Conservation (phyloP, 2,113 vertebrate genomes). For the Charadrius vociferus region DNA sequence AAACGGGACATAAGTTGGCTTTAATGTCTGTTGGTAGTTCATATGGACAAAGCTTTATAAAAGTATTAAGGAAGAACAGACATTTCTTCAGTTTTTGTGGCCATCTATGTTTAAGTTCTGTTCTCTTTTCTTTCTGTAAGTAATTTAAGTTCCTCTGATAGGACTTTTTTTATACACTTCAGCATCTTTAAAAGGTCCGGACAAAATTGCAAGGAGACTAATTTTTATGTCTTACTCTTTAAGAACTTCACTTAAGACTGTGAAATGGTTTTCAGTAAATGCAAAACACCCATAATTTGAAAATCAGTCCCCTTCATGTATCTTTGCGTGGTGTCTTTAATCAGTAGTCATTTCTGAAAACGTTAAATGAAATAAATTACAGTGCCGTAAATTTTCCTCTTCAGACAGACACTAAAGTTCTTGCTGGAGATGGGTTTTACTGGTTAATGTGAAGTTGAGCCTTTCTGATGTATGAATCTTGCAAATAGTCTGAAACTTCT, state of each 20-base stretch:
- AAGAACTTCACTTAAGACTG: not conserved
- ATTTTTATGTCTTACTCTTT: not conserved
- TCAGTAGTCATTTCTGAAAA: not conserved
- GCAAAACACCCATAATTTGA: not conserved
- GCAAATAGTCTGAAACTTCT: not conserved
- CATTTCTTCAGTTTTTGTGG: not conserved
- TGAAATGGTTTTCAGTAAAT: not conserved
- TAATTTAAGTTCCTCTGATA: not conserved
- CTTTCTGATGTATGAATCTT: not conserved
- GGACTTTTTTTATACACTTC: not conserved
- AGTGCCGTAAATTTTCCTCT: not conserved
- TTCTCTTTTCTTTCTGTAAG: not conserved
- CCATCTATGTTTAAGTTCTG: not conserved
- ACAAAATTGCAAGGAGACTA: not conserved
- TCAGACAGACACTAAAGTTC: not conserved
- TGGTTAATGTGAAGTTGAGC: not conserved
- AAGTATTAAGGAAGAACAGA: not conserved
- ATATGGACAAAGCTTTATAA: not conserved
- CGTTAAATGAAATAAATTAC: not conserved
- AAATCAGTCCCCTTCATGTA: not conserved
- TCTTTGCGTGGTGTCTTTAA: not conserved
- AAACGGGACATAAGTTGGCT: not conserved
- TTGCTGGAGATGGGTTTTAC: not conserved
- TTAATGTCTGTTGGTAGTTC: not conserved
- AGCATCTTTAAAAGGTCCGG: not conserved